phyloP scores from a whole-genome alignment of 2,888 invertebrate species.

The Heliconius erato region DNA sequence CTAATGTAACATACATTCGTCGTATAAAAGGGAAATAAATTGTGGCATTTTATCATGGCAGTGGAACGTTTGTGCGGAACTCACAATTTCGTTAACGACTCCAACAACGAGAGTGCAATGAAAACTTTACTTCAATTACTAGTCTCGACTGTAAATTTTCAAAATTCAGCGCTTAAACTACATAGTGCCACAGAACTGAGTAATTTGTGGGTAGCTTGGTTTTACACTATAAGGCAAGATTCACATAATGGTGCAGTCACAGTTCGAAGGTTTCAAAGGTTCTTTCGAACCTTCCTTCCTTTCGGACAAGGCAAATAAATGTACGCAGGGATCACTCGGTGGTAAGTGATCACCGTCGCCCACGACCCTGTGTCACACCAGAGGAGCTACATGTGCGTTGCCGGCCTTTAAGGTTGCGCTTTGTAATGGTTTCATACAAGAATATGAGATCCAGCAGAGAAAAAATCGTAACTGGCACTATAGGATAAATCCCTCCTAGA shows the following conservation, averaged over 20 bases:
- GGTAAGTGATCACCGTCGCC: no score
- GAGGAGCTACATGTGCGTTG: no score
- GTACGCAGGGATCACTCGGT: no score
- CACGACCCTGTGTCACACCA: no score
- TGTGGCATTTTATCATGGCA: conserved; percentile 29
- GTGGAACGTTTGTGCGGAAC: conserved; percentile 15
- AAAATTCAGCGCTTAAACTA: conserved; percentile 16
- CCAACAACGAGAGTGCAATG: conserved; percentile 31
- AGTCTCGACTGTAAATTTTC: conserved; percentile 10
- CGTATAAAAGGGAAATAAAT: conserved; percentile 25
- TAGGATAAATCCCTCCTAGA: no score
- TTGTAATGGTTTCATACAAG: no score
- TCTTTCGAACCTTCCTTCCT: no score
- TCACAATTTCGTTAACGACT: conserved; percentile 29
- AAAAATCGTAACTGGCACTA: no score
- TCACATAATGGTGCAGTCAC: neutral
- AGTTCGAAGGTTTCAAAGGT: neutral
- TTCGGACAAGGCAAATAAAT: no score
- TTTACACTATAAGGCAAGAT: neutral
- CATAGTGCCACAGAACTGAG: neutral
- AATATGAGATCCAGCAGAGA: no score
- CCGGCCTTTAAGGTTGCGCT: no score
- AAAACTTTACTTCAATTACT: conserved; percentile 31
- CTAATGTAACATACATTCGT: conserved; percentile 12
- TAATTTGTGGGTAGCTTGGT: neutral